phyloP scores from a whole-genome alignment of 2,797 vertebrate genomes.

The Mormyrops attenuatus region DNA sequence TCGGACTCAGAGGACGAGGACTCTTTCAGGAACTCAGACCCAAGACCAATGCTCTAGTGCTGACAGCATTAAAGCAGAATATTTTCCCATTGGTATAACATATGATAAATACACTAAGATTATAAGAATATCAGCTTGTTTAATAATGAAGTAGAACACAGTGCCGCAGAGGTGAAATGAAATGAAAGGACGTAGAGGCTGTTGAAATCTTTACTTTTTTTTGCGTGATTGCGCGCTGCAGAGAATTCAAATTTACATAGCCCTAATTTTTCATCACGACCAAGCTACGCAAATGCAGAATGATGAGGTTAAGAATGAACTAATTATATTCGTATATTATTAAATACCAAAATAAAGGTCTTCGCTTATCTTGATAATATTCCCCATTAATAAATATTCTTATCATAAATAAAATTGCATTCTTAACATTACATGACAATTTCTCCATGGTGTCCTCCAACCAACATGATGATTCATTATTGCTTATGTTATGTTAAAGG shows the following conservation, averaged over 20 bases:
- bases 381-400: constrained; percentile 5
- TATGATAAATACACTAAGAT: constrained; percentile 31
- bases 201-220: constrained; percentile 35
- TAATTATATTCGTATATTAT: not conserved
- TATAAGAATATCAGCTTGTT: constrained; percentile 25
- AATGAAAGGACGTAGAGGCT: constrained; percentile 26
- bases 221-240: constrained; percentile 11
- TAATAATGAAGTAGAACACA: constrained; percentile 33
- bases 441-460: constrained; percentile 34
- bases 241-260: constrained; percentile 22
- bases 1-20: constrained; percentile 87
- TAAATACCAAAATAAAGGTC: not conserved
- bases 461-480: constrained; percentile 40
- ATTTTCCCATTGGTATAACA: constrained; percentile 23
- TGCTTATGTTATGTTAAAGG: constrained; percentile 38
- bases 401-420: constrained; percentile 1
- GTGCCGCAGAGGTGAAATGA: constrained; percentile 34
- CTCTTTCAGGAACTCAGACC: constrained; percentile 75
- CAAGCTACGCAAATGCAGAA: constrained; percentile 3
- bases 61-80: constrained; percentile 38
- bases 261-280: constrained; percentile 14
- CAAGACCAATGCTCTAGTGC: constrained; percentile 84
- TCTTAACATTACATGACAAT: not conserved
- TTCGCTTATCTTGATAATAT: not conserved
- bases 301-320: not conserved